A percentile compares a stretch with the other conserved stretches of the same genome.
Conservation (phyloP, 2,113 vertebrate species). For the Onychostruthus taczanowskii region DNA sequence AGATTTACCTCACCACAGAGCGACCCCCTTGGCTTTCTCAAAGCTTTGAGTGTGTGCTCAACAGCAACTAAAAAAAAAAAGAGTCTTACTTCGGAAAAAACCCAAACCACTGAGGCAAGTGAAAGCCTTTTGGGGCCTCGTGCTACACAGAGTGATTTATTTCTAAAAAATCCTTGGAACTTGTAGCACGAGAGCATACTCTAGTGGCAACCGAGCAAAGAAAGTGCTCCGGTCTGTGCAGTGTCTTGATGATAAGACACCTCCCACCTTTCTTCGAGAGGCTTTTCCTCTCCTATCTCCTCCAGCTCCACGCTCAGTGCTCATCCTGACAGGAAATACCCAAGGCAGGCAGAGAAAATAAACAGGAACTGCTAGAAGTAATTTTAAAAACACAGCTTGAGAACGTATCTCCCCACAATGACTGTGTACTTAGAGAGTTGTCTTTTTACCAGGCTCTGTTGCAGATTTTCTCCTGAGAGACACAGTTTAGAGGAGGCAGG, state of each 20-base stretch:
- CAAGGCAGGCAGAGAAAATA: constrained; percentile 58
- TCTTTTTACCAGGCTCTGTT: constrained; percentile 61
- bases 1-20: not conserved
- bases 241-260: not conserved
- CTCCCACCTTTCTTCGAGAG: not conserved
- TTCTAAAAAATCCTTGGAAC: not conserved
- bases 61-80: not conserved
- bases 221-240: not conserved
- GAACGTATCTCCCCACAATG: not conserved
- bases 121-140: not conserved
- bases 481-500: constrained; percentile 67
- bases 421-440: constrained; percentile 61
- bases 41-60: not conserved
- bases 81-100: not conserved
- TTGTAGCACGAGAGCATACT: constrained; percentile 70
- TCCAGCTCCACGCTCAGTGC: not conserved
- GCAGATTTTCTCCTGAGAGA: constrained; percentile 73
- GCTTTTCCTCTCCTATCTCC: constrained; percentile 8
- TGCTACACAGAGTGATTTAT: not conserved
- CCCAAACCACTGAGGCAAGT: not conserved
- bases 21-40: not conserved
- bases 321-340: not conserved
- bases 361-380: constrained; percentile 70
- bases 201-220: constrained; percentile 72
- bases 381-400: constrained; percentile 34